These are phyloP conservation scores for Chromoteleia sp. DNA, from an alignment of 2,888 invertebrate genomes.

Conservation along the genomic window DNA sequence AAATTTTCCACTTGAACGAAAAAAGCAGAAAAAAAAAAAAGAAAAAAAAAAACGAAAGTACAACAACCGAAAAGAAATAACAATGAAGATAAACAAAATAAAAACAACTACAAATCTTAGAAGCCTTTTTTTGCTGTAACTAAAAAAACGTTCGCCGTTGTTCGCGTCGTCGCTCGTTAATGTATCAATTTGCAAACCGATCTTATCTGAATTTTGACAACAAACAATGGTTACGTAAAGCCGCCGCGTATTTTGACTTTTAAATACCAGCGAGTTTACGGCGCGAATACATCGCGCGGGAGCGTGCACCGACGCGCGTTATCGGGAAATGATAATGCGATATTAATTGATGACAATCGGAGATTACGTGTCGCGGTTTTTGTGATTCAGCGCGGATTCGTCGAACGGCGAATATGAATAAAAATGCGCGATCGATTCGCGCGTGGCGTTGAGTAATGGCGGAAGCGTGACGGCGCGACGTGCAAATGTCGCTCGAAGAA, in stretches of 20 bases:
- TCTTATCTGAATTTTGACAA: constrained; percentile 1
- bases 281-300: too few species aligned
- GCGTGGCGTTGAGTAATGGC: too few species aligned
- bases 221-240: constrained; percentile 11
- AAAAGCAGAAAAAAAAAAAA: too few species aligned
- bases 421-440: background rate
- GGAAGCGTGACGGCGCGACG: too few species aligned
- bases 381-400: background rate
- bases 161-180: background rate
- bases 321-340: constrained; percentile 7
- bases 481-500: too few species aligned
- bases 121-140: too few species aligned
- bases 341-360: constrained; percentile 3
- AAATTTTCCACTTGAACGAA: too few species aligned
- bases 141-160: background rate
- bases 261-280: too few species aligned
- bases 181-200: constrained; percentile 3
- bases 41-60: too few species aligned
- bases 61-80: too few species aligned
- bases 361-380: background rate
- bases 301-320: background rate
- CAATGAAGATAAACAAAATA: too few species aligned
- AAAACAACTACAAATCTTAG: too few species aligned
- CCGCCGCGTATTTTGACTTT: background rate
- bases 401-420: background rate